Percentiles rank a stretch among this genome's conserved stretches.
These are phyloP conservation scores for Oostethus manadensis DNA, from an alignment of 2,113 vertebrate genomes.

Conservation along the genomic window DNA sequence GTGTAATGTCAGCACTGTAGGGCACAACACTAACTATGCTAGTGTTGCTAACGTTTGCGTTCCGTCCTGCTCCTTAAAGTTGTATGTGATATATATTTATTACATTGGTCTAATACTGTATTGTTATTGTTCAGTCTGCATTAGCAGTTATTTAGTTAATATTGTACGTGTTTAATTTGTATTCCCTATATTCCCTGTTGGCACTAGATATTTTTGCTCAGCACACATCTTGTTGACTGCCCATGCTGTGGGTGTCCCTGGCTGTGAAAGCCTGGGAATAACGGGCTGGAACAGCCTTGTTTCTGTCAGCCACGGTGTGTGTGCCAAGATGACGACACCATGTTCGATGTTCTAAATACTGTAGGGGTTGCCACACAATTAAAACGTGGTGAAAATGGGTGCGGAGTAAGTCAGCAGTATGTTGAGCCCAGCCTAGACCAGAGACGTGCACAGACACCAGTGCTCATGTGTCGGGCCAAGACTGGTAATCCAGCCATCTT, in stretches of 20 bases:
- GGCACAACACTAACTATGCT: no score
- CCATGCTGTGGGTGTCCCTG: slow-evolving; percentile 8
- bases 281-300: slow-evolving; percentile 18
- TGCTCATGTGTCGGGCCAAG: slow-evolving; percentile 54
- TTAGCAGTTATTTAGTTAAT: background rate
- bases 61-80: no score
- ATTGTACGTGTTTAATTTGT: background rate
- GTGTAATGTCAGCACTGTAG: no score
- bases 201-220: background rate
- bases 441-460: slow-evolving; percentile 46
- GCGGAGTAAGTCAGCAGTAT: slow-evolving; percentile 26
- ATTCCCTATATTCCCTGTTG: background rate
- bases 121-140: no score
- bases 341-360: slow-evolving; percentile 29
- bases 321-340: slow-evolving; percentile 37
- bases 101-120: no score
- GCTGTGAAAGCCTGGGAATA: slow-evolving; percentile 21
- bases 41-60: no score
- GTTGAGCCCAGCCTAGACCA: slow-evolving; percentile 33
- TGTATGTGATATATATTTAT: no score
- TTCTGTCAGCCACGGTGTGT: slow-evolving; percentile 1
- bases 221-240: slow-evolving; percentile 5
- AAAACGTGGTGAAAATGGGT: slow-evolving; percentile 32
- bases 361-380: slow-evolving; percentile 28
- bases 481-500: slow-evolving; percentile 64